A percentile compares a stretch with the other conserved stretches of the same genome.
phyloP scores from a whole-genome alignment of 2,888 invertebrate genomes.

The Trissolcus japonicus region DNA sequence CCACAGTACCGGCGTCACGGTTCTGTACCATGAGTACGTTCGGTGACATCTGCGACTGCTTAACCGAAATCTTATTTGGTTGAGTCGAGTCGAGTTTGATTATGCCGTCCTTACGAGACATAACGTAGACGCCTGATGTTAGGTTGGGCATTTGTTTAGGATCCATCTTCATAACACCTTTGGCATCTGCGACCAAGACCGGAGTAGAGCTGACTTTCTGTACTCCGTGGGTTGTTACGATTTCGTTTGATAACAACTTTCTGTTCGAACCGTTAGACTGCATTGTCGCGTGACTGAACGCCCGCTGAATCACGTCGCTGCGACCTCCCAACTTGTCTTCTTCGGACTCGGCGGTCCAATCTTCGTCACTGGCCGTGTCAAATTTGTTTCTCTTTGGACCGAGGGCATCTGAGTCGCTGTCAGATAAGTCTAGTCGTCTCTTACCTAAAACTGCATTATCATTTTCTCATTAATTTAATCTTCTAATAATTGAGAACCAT shows the following conservation, averaged over 20 bases:
- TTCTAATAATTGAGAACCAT: slow-evolving; percentile 1
- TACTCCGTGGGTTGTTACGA: slow-evolving; percentile 70
- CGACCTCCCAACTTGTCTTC: slow-evolving; percentile 74
- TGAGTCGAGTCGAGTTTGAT: slow-evolving; percentile 84
- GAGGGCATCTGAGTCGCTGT: slow-evolving; percentile 77
- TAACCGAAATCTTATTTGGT: slow-evolving; percentile 76
- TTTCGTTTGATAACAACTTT: slow-evolving; percentile 75
- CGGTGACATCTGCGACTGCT: slow-evolving; percentile 77
- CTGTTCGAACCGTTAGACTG: slow-evolving; percentile 74
- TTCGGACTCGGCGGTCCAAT: slow-evolving; percentile 76
- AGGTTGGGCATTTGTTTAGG: slow-evolving; percentile 83
- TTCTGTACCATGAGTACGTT: slow-evolving; percentile 74
- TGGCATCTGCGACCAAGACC: slow-evolving; percentile 78
- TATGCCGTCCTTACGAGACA: slow-evolving; percentile 86
- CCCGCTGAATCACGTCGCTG: slow-evolving; percentile 73
- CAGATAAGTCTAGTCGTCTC: slow-evolving; percentile 76
- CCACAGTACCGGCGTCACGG: slow-evolving; percentile 68
- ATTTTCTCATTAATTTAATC: slow-evolving; percentile 10
- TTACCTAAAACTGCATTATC: slow-evolving; percentile 71
- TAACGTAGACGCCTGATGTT: slow-evolving; percentile 83
- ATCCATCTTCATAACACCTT: slow-evolving; percentile 85
- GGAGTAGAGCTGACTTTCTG: slow-evolving; percentile 69
- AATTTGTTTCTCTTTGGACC: slow-evolving; percentile 79
- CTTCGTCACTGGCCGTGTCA: slow-evolving; percentile 77
- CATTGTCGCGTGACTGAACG: slow-evolving; percentile 72